phyloP scores from a whole-genome alignment of 2,888 invertebrate genomes.

The Micoletzkya japonica region DNA sequence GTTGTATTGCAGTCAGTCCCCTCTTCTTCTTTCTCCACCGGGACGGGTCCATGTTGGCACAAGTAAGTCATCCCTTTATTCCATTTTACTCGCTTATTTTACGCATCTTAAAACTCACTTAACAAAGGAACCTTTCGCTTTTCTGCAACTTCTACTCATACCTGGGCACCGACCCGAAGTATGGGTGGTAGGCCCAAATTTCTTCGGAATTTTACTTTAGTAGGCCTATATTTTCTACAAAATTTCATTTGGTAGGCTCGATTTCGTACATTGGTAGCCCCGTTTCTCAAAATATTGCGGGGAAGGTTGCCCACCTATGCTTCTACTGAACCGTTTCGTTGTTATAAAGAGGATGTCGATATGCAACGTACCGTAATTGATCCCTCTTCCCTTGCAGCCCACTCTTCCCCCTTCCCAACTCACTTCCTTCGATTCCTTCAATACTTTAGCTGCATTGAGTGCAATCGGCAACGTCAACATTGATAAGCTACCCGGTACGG shows the following conservation, averaged over 20 bases:
- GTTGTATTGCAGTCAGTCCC: background rate
- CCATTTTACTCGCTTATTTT: too few species aligned
- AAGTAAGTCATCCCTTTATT: too few species aligned
- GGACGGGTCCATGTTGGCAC: conserved; percentile 8
- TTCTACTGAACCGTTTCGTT: background rate
- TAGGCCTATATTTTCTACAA: too few species aligned
- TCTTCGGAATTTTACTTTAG: too few species aligned
- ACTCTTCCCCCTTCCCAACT: background rate
- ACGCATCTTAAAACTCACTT: too few species aligned
- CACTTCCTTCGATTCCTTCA: background rate
- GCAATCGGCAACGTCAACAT: background rate
- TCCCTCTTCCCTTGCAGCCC: background rate
- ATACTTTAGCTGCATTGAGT: background rate
- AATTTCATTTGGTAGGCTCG: too few species aligned
- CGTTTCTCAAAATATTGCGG: too few species aligned
- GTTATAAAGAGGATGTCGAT: background rate
- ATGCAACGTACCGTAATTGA: background rate
- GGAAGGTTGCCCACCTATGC: background rate
- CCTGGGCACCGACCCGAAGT: too few species aligned
- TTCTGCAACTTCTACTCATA: too few species aligned
- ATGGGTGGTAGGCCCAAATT: too few species aligned
- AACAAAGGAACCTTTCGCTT: too few species aligned
- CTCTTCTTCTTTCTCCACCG: conserved; percentile 10
- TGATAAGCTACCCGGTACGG: background rate
- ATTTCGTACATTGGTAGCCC: too few species aligned